Percentiles rank a stretch among this genome's conserved stretches.
Conservation (phyloP, 2,113 vertebrate genomes). For the Pelecanoides urinatrix region DNA sequence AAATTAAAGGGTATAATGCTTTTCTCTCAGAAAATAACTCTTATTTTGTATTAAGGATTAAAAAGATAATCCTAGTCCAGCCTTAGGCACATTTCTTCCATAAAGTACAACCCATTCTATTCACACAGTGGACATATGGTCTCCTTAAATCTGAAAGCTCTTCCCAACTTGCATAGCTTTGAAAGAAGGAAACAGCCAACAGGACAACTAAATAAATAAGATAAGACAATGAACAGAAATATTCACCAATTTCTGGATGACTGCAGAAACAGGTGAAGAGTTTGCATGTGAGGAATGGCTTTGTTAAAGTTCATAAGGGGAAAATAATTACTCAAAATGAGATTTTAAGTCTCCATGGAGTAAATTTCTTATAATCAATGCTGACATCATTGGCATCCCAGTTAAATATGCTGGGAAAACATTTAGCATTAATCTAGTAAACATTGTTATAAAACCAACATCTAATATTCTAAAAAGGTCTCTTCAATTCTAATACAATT, state of each 20-base stretch:
- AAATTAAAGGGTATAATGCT: not conserved
- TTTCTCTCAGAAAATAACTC: not conserved
- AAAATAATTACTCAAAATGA: not conserved
- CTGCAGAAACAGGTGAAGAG: not conserved
- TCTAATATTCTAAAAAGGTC: not conserved
- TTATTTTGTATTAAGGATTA: not conserved
- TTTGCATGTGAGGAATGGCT: not conserved
- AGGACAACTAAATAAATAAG: not conserved
- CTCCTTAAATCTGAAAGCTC: not conserved
- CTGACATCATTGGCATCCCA: not conserved
- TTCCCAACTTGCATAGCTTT: not conserved
- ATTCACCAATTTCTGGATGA: not conserved
- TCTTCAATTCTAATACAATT: not conserved
- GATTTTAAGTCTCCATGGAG: not conserved
- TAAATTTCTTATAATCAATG: not conserved
- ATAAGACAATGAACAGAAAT: not conserved
- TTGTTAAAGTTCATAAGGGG: not conserved
- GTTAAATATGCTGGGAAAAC: not conserved
- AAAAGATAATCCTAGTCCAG: not conserved
- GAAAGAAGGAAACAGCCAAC: not conserved
- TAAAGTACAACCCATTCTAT: not conserved
- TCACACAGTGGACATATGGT: not conserved
- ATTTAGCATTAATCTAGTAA: not conserved
- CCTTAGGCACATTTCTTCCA: not conserved
- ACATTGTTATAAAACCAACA: not conserved